Base-by-base conservation (phyloP, 2,113 vertebrate species). In the Aegithalos caudatus region DNA sequence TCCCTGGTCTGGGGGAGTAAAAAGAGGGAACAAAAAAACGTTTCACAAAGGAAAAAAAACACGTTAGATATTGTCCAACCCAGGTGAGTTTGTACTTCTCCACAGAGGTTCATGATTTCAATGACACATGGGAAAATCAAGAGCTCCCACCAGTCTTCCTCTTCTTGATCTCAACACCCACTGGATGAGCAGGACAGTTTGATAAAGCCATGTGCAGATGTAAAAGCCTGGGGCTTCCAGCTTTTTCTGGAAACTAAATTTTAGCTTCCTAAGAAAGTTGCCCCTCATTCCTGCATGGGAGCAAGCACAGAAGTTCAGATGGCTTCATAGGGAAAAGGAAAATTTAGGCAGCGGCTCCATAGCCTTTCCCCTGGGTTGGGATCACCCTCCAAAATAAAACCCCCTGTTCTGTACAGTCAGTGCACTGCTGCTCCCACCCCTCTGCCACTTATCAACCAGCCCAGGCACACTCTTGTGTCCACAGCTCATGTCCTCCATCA, bases 181-280 rank as follows among this genome's bases (percentile, higher is more conserved):
- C 42, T 35, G 60, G 67, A 66, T 17, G 27, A 78, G 5, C 1
- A 1, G 29, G 14, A 23, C 35, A 78, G 54, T 51, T 6, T 47
- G 27, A 70, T 0, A 4, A 71, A 92, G 58, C 13, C 23, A 11
- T 14, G 11, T 0, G 3, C 40, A 69, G 14, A 5, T 31, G n/a
- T 5, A 6, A 42, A 35, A 31, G 31, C 25, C 51, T 16, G n/a
- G 4, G 37, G 40, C 38, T 81, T 44, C 56, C 56, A 81, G 51
- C 47, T 65, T 37, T 37, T n/a, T 48, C 82, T 70, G 50, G 45
- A 44, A 89, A 77, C 8, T 31, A 69, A 57, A 37, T 40, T 48
- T 1, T n/a, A 4, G 51, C 50, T 79, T 64, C 47, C n/a, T 81
- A 33, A 61, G 28, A 38, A 44, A 84, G 37, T 3, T 74, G 18